These are phyloP conservation scores for Leptogaster cylindrica DNA, from an alignment of 2,888 invertebrate species.

Conservation along the genomic window DNA sequence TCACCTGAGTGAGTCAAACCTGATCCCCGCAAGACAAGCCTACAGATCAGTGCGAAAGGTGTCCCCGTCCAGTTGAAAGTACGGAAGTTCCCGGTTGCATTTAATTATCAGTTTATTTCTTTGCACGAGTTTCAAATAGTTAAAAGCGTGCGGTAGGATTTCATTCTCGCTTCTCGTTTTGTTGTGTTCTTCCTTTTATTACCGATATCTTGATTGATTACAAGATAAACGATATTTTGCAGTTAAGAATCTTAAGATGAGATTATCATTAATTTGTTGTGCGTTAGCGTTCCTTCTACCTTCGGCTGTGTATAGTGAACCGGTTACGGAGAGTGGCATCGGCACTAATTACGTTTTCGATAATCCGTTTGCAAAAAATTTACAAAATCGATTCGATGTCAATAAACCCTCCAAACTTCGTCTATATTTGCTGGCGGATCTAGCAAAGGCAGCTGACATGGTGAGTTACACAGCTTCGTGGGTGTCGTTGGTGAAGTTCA, in stretches of 20 bases:
- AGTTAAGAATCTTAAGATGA: slow-evolving; percentile 40
- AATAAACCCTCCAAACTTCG: slow-evolving; percentile 46
- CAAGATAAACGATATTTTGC: slow-evolving; percentile 5
- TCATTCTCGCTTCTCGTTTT: background rate
- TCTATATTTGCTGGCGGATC: slow-evolving; percentile 43
- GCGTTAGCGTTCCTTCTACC: slow-evolving; percentile 16
- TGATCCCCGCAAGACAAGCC: slow-evolving; percentile 5
- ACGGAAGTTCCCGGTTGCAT: background rate
- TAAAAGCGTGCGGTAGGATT: slow-evolving; percentile 6
- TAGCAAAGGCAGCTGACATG: slow-evolving; percentile 42
- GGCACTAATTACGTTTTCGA: slow-evolving; percentile 43
- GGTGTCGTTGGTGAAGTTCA: too few species aligned
- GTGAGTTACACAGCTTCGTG: too few species aligned
- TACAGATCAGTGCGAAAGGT: slow-evolving; percentile 1
- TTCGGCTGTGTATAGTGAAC: slow-evolving; percentile 23
- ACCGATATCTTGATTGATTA: slow-evolving; percentile 1
- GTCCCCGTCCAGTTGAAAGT: background rate
- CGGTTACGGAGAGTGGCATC: slow-evolving; percentile 44
- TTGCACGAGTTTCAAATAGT: slow-evolving; percentile 11
- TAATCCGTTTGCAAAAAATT: slow-evolving; percentile 37
- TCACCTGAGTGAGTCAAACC: slow-evolving; percentile 23
- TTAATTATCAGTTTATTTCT: background rate
- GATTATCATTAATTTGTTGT: slow-evolving; percentile 27
- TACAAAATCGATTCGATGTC: slow-evolving; percentile 41
- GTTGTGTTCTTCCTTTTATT: background rate